Base-by-base conservation (phyloP, 2,888 invertebrate genomes). In the Synanthedon andrenaeformis region DNA sequence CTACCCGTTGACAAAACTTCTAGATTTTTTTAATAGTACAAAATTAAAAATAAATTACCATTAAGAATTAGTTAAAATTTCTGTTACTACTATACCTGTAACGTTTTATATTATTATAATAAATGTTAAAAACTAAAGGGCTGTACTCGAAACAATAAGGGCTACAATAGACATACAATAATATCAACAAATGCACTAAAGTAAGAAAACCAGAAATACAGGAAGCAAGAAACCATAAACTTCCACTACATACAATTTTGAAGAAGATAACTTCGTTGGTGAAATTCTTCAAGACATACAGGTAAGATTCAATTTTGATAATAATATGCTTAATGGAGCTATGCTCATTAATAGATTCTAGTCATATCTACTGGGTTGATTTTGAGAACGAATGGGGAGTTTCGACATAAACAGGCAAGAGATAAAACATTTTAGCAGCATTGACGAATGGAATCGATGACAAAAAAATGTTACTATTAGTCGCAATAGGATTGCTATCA, bases 1-100 rank as follows among this genome's bases (percentile, higher is more conserved):
- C 85, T 84, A 84, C 81, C 78, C 79, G 83, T 86, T 85, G 77
- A 82, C 76, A 64, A 69, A 67, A 80, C 74, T 84, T 86, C 83
- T 80, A 85, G 78, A 84, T 86, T 87, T 86, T 72, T 85, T 87
- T 87, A 75, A 87, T 79, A 86, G 87, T 87, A 86, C 86, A 86
- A 86, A 87, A 87, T 87, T 85, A 78, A 71, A 79, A 78, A 64
- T 69, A 83, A 87, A 86, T 85, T 86, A 83, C 79, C 70, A 68
- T 84, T 87, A 86, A 84, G 84, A 82, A 74, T 87, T 74, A 83
- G 79, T 87, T 86, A 75, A 77, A 82, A 66, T 76, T 85, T 84
- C 69, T 74, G 79, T 86, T 85, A 82, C 79, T 82, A 82, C 78
- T 80, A 82, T 79, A 84, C 81, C 80, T 85, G 69, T 79, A 82